Evolutionary conservation across 2,888 invertebrate species (phyloP).

Genomic region (Orthonychiurus folsomi): DNA sequence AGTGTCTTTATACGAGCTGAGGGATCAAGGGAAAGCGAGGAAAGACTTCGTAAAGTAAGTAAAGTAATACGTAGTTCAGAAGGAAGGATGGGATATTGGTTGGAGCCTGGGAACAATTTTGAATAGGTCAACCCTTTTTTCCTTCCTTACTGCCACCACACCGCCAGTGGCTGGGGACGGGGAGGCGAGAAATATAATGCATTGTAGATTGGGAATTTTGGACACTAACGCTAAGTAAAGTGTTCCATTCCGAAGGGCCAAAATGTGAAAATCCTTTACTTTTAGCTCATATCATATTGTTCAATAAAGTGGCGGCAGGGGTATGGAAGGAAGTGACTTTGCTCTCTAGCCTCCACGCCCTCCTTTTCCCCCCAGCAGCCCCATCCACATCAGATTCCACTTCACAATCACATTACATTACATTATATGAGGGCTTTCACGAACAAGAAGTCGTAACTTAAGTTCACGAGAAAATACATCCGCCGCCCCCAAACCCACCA

Average conservation of each 20-base stretch:
- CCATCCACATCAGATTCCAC: background rate
- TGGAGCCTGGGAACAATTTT: background rate
- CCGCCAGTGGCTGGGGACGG: background rate
- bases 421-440: background rate
- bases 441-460: background rate
- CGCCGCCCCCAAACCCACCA: too few relatives aligned
- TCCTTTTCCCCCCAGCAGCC: background rate
- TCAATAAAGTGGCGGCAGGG: background rate
- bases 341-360: background rate
- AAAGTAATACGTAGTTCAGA: background rate
- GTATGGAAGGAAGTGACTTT: background rate
- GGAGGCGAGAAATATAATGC: background rate
- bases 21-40: background rate
- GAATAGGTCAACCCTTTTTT: background rate
- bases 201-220: constrained; percentile 1
- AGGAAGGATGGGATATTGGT: background rate
- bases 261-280: background rate
- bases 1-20: background rate
- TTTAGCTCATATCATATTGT: background rate
- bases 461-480: background rate
- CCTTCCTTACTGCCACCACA: too few relatives aligned
- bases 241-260: background rate
- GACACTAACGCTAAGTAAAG: background rate
- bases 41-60: background rate
- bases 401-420: constrained; percentile 1